Base-by-base conservation (phyloP, 2,888 invertebrate genomes). In the Aporophyla nigra region DNA sequence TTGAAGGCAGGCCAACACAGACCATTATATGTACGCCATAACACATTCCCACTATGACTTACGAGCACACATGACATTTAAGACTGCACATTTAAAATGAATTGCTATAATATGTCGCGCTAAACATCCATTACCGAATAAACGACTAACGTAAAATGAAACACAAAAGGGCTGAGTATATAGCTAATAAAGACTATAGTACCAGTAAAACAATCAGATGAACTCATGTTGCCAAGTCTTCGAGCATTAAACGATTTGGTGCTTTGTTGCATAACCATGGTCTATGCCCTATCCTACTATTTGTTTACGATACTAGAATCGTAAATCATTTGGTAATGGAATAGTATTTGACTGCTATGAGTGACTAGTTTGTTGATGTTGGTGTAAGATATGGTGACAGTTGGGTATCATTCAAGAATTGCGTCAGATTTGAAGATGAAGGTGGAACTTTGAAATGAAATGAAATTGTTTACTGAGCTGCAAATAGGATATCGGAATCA, bases 191-290 rank as follows among this genome's bases (percentile, higher is more conserved):
- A 88, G 87, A 89, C 88, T 87, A 79, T 84, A 82, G 83, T 89
- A 78, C 82, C 89, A 87, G 86, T 89, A 83, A 89, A 91, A 90
- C 90, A 90, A 92, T 90, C 87, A 86, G 86, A 83, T 78, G 78
- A 77, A 83, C 78, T 80, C 79, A 66, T 77, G 87, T 78, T 93
- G 93, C 93, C 93, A 93, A 93, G 90, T 90, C 90, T 87, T 87
- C 86, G 87, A 82, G 86, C 87, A 88, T 86, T 88, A 89, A 90
- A 89, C 68, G 62, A 54, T 49, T 68, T 77, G 65, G 68, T 84
- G 54, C 49, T 71, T 71, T 84, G 58, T 83, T 74, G 53, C 84
- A 81, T 81, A 81, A 69, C 71, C 76, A n/a, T 79, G 61, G 69
- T 62, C 62, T 75, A 43, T 70, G 66, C 43, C 65, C 61, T 74